Base-by-base conservation (phyloP, 2,113 vertebrate species). In the Marmota flaviventris region DNA sequence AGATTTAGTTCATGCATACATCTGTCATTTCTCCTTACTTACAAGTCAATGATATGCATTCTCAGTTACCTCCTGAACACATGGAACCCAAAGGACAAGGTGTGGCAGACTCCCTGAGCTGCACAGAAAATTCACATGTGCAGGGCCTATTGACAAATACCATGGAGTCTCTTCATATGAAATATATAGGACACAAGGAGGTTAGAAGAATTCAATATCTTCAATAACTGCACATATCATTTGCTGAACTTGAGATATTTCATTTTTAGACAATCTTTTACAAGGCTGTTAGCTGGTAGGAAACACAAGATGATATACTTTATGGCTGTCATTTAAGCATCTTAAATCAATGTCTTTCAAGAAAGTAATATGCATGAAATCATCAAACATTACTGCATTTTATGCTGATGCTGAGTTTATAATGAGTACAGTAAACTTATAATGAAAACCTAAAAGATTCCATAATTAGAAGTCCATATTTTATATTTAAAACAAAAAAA, bases 401-500 rank as follows among this genome's bases (percentile, higher is more conserved):
- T 53, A 45, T 45, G 45, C 42, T 42, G 77, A 34, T 42, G 4
- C 27, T 77, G 22, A 91, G 8, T 91, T 72, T 89, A 56, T 48
- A 78, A 75, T 89, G 51, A 85, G 69, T 77, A 34, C n/a, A 76
- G 29, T 70, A 39, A 82, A 24, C 29, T 51, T 51, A 61, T 22
- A 95, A 73, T n/a, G 56, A 96, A 85, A 88, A 1, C 1, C 58
- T 9, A 5, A 16, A 67, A 84, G 24, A 82, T 45, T 48, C 34
- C 16, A 48, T 53, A 42, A 90, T 72, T 63, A 70, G n/a, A 85
- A 76, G 12, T 0, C 5, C 2, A 18, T 16, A 27, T 79, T 69
- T 69, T 27, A 72, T 37, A 58, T 6, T 61, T 45, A 84, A 37
- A 79, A 90, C n/a, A 86, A 45, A 82, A 78, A 91, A n/a, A 72